Evolutionary conservation across 1,140 invertebrate genomes (phyloP), one percentile per base, ranked within the genome.

Genomic region (Caenorhabditis latens): DNA sequence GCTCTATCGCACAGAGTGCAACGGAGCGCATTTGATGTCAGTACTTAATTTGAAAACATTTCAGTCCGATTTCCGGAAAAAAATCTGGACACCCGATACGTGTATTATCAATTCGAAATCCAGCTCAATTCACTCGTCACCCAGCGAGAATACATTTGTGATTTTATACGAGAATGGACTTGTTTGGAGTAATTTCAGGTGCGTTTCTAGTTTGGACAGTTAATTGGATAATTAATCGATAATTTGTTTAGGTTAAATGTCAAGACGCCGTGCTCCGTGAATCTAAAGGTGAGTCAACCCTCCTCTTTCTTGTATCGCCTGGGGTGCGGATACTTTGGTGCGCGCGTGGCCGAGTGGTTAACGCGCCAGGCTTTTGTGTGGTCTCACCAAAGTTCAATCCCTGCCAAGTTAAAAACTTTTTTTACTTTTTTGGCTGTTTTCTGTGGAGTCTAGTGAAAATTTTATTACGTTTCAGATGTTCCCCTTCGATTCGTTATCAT

Each of bases 101-200:
- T 92, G 91, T 84, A 90, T 90, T 19, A 91, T 91, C 84, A 91
- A 91, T 67, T 87, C 65, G 84, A 92, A 92, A 86, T 90, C 89
- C 32, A 89, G 90, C 13, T 86, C 86, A 13, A 92, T 92, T 42
- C 91, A 92, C 83, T 87, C 83, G 48, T 90, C 89, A 13, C 91
- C 91, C 2, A 92, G 91, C 40, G 91, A 92, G 86, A 92, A 92
- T 67, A 93, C 91, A 8, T 92, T 93, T 79, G 92, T 92, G 14
- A 92, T 92, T 90, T 82, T 92, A 13, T 92, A 92, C 58, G 92
- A 92, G 83, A 90, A 93, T 86, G 91, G 91, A 58, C 67, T 92
- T 0, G 91, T 92, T 19, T 92, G 91, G 91, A 92, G 90, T 32
- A 92, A 92, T 83, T 92, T 92, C 53, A 82, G 91, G 90, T 50